Percentiles rank a stretch among this genome's conserved stretches.
Evolutionary conservation across 1,140 invertebrate species (phyloP).

Genomic region (Bombus balteatus): DNA sequence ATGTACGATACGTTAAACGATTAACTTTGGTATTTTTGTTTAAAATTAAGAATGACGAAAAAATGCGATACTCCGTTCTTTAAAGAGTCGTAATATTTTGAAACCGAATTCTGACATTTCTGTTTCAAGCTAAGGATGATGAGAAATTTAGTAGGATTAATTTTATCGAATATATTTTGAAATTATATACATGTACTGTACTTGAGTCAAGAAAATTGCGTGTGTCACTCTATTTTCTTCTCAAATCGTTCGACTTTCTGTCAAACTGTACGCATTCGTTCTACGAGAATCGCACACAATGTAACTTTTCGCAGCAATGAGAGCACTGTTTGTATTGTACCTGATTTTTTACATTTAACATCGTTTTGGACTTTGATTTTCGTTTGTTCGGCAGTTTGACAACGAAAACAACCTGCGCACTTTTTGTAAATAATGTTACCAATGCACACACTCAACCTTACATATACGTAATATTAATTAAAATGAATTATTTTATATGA

Average conservation of each 20-base stretch:
- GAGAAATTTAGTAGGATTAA: too few relatives aligned
- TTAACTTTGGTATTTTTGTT: not conserved
- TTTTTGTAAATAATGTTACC: conserved; percentile 42
- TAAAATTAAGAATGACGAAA: not conserved
- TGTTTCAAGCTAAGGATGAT: not conserved
- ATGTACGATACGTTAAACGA: not conserved
- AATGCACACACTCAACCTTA: not conserved
- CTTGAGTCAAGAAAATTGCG: not conserved
- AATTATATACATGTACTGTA: not conserved
- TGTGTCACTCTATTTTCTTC: not conserved
- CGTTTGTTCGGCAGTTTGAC: not conserved
- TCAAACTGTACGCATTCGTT: conserved; percentile 4
- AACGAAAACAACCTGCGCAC: not conserved
- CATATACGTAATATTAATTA: not conserved
- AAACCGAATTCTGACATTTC: not conserved
- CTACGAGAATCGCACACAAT: not conserved
- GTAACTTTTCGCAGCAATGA: not conserved
- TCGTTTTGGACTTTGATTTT: not conserved
- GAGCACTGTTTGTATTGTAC: conserved; percentile 25
- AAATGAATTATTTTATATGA: not conserved
- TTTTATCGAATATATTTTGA: not conserved
- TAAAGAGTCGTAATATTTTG: too few relatives aligned
- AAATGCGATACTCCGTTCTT: too few relatives aligned
- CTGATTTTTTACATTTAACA: conserved; percentile 17
- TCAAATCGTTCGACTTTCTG: not conserved